Evolutionary conservation across 2,888 invertebrate species (phyloP), one percentile per base, ranked within the genome.

Genomic region (Volucella zonaria): DNA sequence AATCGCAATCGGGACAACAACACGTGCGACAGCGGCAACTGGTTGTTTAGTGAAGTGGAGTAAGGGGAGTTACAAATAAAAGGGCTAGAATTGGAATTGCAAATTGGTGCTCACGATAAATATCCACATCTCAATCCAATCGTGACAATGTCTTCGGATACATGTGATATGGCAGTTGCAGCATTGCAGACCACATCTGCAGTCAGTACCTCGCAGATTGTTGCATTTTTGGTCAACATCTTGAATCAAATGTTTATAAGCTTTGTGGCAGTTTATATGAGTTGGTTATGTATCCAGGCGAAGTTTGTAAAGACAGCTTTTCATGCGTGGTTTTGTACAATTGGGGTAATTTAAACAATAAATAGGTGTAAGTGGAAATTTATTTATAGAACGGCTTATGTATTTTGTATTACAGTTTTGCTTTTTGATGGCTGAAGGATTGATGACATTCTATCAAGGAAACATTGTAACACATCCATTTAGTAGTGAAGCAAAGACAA

Each of bases 301-400:
- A 88, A 89, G 49, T 88, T 91, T 78, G 87, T 87, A 8, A 90
- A 90, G 75, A 91, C 91, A 0, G 91, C 91, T 0, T 87, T 89
- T 64, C 91, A 91, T 87, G 91, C 91, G 0, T 90, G 90, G 87
- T 88, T 91, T 43, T 91, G 91, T 51, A 90, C 91, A 3, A 82
- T 91, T 12, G 91, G 89, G 4, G 91, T 91, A 87, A 89, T 91
- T 90, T 74, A 8, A 23, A 10, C 9, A 11, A n/a, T 42, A 42
- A 31, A 8, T 14, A 8, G 23, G 1, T 4, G 14, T 18, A 8
- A 2, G 1, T 10, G 8, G 11, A 15, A 11, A 11, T 51, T 43
- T 12, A 58, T 15, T 47, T 14, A n/a, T 31, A 31, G 31, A 31
- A 31, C 31, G 31, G 6, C 31, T 31, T 31, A 6, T 31, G 31